Percentiles rank a stretch among this genome's conserved stretches.
These are phyloP conservation scores for Sarotherodon lohbergeri DNA, from an alignment of 2,113 vertebrate species.

Conservation along the genomic window DNA sequence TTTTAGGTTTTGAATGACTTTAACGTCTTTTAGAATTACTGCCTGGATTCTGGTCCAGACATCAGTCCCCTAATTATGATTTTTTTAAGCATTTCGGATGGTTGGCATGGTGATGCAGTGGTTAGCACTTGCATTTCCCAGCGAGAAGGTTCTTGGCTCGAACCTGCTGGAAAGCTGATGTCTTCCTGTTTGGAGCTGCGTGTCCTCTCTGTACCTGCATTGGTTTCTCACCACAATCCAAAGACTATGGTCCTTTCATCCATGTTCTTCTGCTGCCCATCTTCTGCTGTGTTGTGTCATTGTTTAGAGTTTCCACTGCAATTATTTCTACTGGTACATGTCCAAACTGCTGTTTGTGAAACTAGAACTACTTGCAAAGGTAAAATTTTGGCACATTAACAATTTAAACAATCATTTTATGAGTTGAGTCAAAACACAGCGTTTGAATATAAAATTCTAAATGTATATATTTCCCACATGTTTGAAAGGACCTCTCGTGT, in stretches of 20 bases:
- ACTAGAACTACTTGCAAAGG: background rate
- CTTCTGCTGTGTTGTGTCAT: background rate
- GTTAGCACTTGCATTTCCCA: background rate
- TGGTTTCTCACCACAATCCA: background rate
- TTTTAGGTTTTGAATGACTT: background rate
- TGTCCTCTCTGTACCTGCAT: background rate
- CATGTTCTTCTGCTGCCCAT: background rate
- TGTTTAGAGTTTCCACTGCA: background rate
- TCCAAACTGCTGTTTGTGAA: background rate
- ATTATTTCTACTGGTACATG: background rate
- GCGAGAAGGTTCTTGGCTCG: background rate
- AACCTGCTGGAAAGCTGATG: background rate
- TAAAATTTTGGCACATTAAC: background rate
- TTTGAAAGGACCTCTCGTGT: background rate
- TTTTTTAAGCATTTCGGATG: background rate
- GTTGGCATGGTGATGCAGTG: background rate
- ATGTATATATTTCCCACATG: background rate
- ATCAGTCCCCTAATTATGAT: background rate
- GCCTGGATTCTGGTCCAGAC: background rate
- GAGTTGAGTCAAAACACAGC: background rate
- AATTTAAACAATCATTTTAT: background rate
- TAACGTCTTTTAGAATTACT: background rate
- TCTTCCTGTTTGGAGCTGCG: background rate
- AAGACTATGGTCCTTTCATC: background rate
- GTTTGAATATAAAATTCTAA: background rate